phyloP scores from a whole-genome alignment of 2,888 invertebrate genomes.

The Limnephilus auricula region DNA sequence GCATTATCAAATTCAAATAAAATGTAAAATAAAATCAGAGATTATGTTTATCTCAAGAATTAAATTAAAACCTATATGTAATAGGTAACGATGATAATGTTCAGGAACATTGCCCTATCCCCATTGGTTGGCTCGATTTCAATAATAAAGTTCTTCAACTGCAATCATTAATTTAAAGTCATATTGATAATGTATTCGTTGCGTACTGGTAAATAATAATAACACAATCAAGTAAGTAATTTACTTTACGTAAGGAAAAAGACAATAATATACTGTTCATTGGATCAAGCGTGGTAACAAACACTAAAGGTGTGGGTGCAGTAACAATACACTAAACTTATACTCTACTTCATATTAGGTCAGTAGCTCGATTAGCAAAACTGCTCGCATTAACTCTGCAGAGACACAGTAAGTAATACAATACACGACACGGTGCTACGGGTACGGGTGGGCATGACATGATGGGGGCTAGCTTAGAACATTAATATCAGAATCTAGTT shows the following conservation, averaged over 20 bases:
- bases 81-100: not conserved
- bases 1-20: not conserved
- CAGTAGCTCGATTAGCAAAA: not conserved
- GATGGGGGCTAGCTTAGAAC: conserved; percentile 54
- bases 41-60: not conserved
- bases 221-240: not conserved
- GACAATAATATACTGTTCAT: conserved; percentile 21
- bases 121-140: not conserved
- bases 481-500: conserved; percentile 52
- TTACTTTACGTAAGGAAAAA: not conserved
- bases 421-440: not conserved
- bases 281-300: conserved; percentile 19
- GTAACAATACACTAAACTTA: not conserved
- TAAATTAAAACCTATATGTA: not conserved
- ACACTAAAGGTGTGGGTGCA: conserved; percentile 9
- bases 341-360: not conserved
- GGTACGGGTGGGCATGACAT: not conserved
- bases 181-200: not conserved
- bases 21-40: not conserved
- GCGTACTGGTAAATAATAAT: not conserved
- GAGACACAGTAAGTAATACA: too few relatives aligned
- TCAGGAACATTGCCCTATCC: not conserved
- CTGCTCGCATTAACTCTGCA: too few relatives aligned
- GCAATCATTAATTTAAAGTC: too few relatives aligned
- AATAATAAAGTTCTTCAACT: not conserved